phyloP scores from a whole-genome alignment of 2,113 vertebrate species.

The Salminus brasiliensis region DNA sequence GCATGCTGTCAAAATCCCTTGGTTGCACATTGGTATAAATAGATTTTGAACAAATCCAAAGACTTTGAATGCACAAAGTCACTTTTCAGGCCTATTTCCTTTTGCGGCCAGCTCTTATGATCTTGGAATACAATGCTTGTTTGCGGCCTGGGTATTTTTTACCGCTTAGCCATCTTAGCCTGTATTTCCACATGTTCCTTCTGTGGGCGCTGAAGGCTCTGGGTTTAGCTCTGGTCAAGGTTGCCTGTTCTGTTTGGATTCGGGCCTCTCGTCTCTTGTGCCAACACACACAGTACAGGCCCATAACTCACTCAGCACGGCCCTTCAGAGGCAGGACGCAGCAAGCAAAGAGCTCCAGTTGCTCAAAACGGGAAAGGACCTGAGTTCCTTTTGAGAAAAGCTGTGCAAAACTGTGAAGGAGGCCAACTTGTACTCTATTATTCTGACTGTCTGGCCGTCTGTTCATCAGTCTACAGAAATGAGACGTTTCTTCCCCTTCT shows the following conservation, averaged over 20 bases:
- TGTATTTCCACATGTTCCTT: constrained; percentile 54
- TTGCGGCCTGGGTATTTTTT: constrained; percentile 34
- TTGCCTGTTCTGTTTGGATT: constrained; percentile 60
- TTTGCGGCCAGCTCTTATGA: constrained; percentile 16
- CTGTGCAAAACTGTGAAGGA: neutral
- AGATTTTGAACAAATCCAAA: neutral
- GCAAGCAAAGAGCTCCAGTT: constrained; percentile 36
- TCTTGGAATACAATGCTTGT: constrained; percentile 29
- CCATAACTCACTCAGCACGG: constrained; percentile 61
- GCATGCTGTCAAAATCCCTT: neutral
- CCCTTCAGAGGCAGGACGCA: constrained; percentile 13
- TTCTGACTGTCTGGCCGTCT: constrained; percentile 1
- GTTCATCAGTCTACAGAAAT: neutral
- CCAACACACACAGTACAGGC: constrained; percentile 67
- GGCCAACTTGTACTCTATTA: neutral
- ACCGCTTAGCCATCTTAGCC: constrained; percentile 33
- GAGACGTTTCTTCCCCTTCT: neutral
- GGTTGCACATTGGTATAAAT: neutral
- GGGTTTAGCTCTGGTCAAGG: constrained; percentile 65
- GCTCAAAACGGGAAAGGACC: constrained; percentile 14
- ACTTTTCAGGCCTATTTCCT: neutral
- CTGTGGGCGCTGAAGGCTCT: constrained; percentile 43
- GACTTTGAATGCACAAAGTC: neutral
- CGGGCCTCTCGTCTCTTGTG: constrained; percentile 52
- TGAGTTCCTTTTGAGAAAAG: neutral